Percentiles rank a stretch among this genome's conserved stretches.
phyloP scores from a whole-genome alignment of 2,113 vertebrate genomes.

The Entosphenus tridentatus region DNA sequence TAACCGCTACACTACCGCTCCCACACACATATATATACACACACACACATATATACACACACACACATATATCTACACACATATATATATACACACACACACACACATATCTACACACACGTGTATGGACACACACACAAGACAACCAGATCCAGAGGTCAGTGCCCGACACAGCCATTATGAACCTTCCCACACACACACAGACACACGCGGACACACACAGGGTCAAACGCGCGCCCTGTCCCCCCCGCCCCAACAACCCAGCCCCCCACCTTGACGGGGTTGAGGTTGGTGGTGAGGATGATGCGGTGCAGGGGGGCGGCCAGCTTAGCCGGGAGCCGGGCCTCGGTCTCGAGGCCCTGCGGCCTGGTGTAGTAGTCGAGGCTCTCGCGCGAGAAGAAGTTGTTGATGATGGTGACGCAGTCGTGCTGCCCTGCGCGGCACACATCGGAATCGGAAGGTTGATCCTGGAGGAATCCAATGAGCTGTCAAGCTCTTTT shows the following conservation, averaged over 20 bases:
- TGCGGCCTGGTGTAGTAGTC: slow-evolving; percentile 82
- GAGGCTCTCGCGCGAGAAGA: slow-evolving; percentile 67
- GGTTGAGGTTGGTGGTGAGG: slow-evolving; percentile 81
- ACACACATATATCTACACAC: too few relatives aligned
- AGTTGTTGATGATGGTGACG: slow-evolving; percentile 91
- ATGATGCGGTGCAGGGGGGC: slow-evolving; percentile 86
- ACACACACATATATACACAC: too few relatives aligned
- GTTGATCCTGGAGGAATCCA: too few relatives aligned
- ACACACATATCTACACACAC: too few relatives aligned
- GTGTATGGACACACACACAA: too few relatives aligned
- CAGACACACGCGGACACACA: background rate
- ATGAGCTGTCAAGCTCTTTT: too few relatives aligned
- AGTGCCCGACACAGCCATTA: background rate
- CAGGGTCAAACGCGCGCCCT: background rate
- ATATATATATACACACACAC: too few relatives aligned
- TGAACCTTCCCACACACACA: background rate
- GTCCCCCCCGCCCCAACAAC: background rate
- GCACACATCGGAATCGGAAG: too few relatives aligned
- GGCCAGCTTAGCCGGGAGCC: slow-evolving; percentile 54
- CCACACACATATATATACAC: too few relatives aligned
- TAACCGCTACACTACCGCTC: too few relatives aligned
- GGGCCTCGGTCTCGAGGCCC: slow-evolving; percentile 77
- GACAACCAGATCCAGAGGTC: too few relatives aligned
- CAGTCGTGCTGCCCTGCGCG: slow-evolving; percentile 74
- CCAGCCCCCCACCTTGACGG: slow-evolving; percentile 48